A percentile compares a stretch with the other conserved stretches of the same genome.
phyloP scores from a whole-genome alignment of 2,888 invertebrate species.

The Volucella bombylans region DNA sequence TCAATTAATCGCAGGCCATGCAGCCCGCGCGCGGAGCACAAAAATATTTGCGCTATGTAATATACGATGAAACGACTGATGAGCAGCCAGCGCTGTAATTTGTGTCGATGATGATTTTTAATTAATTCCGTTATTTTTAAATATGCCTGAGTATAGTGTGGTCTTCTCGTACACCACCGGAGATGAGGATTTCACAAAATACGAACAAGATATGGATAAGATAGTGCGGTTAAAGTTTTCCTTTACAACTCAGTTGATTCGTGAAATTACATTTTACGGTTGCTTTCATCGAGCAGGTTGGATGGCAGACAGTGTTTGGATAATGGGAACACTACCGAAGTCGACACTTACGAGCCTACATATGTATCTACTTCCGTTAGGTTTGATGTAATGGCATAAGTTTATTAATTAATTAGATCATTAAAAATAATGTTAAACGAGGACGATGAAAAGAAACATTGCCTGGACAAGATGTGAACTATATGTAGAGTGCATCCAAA shows the following conservation, averaged over 20 bases:
- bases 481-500: too few species aligned
- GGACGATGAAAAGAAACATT: too few species aligned
- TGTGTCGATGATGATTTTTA: slow-evolving; percentile 39
- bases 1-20: slow-evolving; percentile 58
- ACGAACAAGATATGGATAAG: background rate
- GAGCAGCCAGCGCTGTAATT: slow-evolving; percentile 17
- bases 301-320: background rate
- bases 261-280: slow-evolving; percentile 55
- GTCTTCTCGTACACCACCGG: background rate
- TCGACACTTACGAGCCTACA: background rate
- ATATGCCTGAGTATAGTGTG: background rate
- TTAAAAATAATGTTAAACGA: slow-evolving; percentile 5
- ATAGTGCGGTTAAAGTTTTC: background rate
- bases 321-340: too few species aligned
- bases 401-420: slow-evolving; percentile 14
- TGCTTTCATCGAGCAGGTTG: slow-evolving; percentile 23
- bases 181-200: slow-evolving; percentile 26
- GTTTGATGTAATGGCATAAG: slow-evolving; percentile 31
- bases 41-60: slow-evolving; percentile 38
- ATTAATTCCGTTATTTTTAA: slow-evolving; percentile 49
- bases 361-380: background rate
- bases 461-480: too few species aligned
- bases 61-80: slow-evolving; percentile 48
- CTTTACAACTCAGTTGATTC: slow-evolving; percentile 29
- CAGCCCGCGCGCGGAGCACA: background rate